Evolutionary conservation across 2,113 vertebrate genomes (phyloP), one percentile per base, ranked within the genome.

Genomic region (Sigmodon hispidus): DNA sequence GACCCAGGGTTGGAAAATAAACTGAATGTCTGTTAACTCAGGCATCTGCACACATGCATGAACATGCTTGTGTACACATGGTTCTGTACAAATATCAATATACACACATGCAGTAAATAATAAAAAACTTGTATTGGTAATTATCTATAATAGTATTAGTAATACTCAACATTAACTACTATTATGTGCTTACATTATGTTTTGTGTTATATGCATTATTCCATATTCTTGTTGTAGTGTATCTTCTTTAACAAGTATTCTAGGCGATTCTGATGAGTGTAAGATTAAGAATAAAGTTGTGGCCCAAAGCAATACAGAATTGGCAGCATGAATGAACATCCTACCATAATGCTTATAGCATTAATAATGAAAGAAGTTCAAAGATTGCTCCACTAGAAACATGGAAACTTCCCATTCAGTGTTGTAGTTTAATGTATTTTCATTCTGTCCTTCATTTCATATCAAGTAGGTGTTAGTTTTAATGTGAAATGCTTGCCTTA

Each of bases 391-490:
- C 5, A 31, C 21, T 26, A 72, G 52, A 89, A 83, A 70, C 52
- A 34, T 24, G 26, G 50, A 63, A 59, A 2, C 65, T 34, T 72
- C 40, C 40, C 61, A 15, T 73, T 80, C n/a, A 88, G 22, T 61
- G 36, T 48, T 92, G 34, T 63, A 65, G 65, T 76, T 89, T 70
- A 81, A 72, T 90, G 55, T 89, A 89, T 89, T 89, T 92, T 43
- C 40, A 83, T 50, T 94, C 89, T 92, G 17, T 43, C 50, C 40
- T 89, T 26, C 63, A 57, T 15, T 72, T 13, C 34, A 10, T 59
- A 86, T 8, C 55, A 83, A 7, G 36, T 26, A 77, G 59, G 8
- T 81, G 11, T 89, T 77, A 85, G 45, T 79, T 89, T 94, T 94
- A 50, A 12, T 86, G 40, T 96, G n/a, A 80, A 92, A 85, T 85